Conservation (phyloP, 2,113 vertebrate species). For the Emydocephalus ijimae region DNA sequence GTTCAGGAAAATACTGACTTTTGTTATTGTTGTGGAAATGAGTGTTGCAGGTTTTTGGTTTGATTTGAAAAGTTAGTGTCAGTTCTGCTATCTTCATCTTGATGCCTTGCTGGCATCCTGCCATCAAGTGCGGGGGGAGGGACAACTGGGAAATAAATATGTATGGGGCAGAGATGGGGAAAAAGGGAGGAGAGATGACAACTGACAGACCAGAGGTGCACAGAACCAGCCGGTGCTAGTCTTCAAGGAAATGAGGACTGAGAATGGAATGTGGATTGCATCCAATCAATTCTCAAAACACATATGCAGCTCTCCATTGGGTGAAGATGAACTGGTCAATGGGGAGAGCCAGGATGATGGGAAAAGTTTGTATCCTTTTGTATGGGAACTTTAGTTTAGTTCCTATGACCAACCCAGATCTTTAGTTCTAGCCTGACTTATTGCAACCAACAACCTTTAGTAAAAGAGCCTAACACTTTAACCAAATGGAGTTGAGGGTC, state of each 20-base stretch:
- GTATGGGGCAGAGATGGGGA: not conserved
- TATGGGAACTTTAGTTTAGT: not conserved
- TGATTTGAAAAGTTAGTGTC: not conserved
- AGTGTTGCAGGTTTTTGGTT: not conserved
- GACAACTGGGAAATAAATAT: not conserved
- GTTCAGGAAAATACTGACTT: not conserved
- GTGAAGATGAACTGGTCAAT: not conserved
- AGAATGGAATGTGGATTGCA: not conserved
- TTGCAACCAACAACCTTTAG: not conserved
- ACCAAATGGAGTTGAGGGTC: not conserved
- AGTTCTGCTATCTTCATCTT: not conserved
- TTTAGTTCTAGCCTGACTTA: not conserved
- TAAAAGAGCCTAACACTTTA: not conserved
- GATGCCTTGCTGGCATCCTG: not conserved
- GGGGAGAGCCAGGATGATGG: not conserved
- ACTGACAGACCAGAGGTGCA: not conserved
- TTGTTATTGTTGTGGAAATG: not conserved
- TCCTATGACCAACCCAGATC: not conserved
- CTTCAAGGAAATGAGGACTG: not conserved
- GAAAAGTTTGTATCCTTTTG: not conserved
- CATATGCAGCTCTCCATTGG: not conserved
- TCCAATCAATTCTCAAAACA: not conserved
- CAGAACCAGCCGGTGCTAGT: not conserved
- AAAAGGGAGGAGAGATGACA: not conserved
- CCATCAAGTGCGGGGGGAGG: not conserved